Evolutionary conservation across 2,113 vertebrate species (phyloP), one percentile per base, ranked within the genome.

Genomic region (Lycaon pictus): DNA sequence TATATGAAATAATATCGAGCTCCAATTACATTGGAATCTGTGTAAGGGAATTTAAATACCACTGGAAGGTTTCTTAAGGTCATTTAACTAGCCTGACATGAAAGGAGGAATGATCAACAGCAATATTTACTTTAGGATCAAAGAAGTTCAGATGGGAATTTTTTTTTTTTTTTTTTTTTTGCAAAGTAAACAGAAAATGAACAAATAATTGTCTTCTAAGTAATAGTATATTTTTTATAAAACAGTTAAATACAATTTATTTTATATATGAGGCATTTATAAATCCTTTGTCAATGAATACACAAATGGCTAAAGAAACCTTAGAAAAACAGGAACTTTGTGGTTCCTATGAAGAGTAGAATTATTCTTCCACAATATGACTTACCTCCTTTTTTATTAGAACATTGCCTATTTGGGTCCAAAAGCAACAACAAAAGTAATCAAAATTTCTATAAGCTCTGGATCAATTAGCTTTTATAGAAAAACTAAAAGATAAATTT

Each of bases 41-140:
- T 12, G 11, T 56, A 63, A 82, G 89, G 79, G 43, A 51, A 82
- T 22, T 92, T 85, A 15, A 90, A 72, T 32, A 93, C 32, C 60
- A 85, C 95, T 80, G 76, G 69, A 74, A 79, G 90, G 53, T 43
- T 90, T 55, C 90, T 84, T 62, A 27, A 37, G 35, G 91, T 85
- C 55, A 58, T 53, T 80, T 58, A 37, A 81, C 60, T 60, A 48
- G 79, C 29, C 89, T 79, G 72, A 71, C 65, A n/a, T 62, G 82
- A 82, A 89, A 92, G 60, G 95, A 95, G 94, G 95, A 96, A 82
- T 55, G 72, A 89, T 63, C 62, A 22, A 74, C 1, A 86, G 74
- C 89, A 83, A 83, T 88, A 79, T 95, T 98, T 89, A 67, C 72
- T 96, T 96, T 79, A 92, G n/a, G 93, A 65, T 81, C 65, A 93